Evolutionary conservation across 2,797 vertebrate genomes (phyloP).

Genomic region (Coreius guichenoti): DNA sequence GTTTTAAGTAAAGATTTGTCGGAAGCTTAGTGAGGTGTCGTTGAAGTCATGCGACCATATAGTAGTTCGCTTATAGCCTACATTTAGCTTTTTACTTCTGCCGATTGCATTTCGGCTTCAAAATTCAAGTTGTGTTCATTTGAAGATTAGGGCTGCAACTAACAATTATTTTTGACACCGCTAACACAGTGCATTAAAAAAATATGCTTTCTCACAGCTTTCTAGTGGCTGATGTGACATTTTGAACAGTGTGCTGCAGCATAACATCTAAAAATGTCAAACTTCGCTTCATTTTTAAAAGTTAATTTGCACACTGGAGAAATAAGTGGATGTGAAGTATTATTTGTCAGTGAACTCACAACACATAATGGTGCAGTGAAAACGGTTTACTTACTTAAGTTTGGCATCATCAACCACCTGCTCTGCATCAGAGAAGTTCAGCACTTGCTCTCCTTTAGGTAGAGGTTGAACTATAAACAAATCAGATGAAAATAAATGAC

Average conservation of each 20-base stretch:
- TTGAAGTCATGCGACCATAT: too few relatives aligned
- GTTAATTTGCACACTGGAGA: too few relatives aligned
- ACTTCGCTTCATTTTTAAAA: background rate
- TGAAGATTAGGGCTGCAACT: background rate
- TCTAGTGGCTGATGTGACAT: background rate
- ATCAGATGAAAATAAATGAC: background rate
- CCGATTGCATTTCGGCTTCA: too few relatives aligned
- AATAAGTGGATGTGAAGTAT: background rate
- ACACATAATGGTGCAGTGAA: background rate
- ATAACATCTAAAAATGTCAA: background rate
- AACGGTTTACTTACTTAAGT: constrained; percentile 83
- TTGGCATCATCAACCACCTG: constrained; percentile 94
- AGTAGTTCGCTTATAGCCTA: too few relatives aligned
- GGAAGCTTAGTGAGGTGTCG: too few relatives aligned
- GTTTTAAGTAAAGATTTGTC: background rate
- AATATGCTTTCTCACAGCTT: too few relatives aligned
- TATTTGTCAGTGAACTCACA: background rate
- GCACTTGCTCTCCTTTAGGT: constrained; percentile 95
- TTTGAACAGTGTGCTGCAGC: background rate
- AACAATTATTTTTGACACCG: too few relatives aligned
- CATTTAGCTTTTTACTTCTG: background rate
- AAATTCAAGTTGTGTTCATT: background rate
- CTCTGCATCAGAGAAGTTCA: constrained; percentile 96
- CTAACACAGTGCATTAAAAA: too few relatives aligned
- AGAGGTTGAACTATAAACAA: constrained; percentile 89